Base-by-base conservation (phyloP, 2,888 invertebrate species). In the Phortica magna region DNA sequence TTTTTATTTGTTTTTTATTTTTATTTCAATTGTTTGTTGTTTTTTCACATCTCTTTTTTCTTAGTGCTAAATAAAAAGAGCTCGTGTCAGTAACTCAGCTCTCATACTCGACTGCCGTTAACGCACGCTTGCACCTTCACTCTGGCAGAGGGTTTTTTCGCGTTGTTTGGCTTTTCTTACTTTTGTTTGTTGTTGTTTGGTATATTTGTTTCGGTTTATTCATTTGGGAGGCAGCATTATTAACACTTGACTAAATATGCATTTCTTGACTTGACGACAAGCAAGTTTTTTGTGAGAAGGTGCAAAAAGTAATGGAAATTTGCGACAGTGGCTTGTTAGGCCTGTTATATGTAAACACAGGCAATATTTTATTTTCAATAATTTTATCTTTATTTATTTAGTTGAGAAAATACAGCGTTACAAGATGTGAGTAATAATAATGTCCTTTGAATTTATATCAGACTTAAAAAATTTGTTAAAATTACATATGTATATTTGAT, bases 241-340 rank as follows among this genome's bases (percentile, higher is more conserved):
- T 91, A 91, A 91, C 91, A 91, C 91, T 91, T 86, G 91, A 91
- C 91, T 91, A 88, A 91, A 91, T 91, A 91, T 91, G 89, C 89
- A 89, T 89, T 90, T 89, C 89, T 90, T 89, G 84, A n/a, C n/a
- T 31, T 83, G 64, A 79, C 81, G 80, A 79, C 82, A 76, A 43
- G 67, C n/a, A 39, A 12, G 10, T 65, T 17, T 31, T 39, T 61
- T 17, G 42, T 6, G 61, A 61, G 9, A 48, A 2, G 14, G 9
- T n/a, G n/a, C n/a, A 48, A 6, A 48, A 2, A 2, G 14, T 12
- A 14, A 12, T 48, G 3, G 9, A 14, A 48, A 48, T 48, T 5
- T 14, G 1, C 1, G 14, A 6, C 9, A 14, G 7, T 2, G 14
- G 48, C 14, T 48, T 9, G 10, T 48, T 9, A 48, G 48, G 48